Evolutionary conservation across 2,113 vertebrate genomes (phyloP).

Genomic region (Calonectris borealis): DNA sequence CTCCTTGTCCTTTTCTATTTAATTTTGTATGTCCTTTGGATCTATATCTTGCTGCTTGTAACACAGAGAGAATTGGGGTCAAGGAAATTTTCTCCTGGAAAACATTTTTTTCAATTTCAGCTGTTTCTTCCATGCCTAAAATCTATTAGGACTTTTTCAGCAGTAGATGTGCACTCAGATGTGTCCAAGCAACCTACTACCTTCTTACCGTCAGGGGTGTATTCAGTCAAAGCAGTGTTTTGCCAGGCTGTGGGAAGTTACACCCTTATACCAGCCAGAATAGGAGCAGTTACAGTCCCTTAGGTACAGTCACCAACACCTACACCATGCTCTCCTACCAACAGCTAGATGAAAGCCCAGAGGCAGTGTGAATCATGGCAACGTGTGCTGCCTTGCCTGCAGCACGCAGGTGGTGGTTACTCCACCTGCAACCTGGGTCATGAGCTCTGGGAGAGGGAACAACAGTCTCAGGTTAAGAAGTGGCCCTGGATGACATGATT

Average conservation of each 20-base stretch:
- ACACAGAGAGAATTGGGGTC: background rate
- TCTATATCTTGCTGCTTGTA: background rate
- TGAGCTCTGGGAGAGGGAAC: background rate
- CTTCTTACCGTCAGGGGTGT: no score
- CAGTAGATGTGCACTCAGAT: background rate
- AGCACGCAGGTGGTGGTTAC: background rate
- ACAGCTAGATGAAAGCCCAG: background rate
- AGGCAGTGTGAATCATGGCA: fast-evolving
- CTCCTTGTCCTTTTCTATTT: background rate
- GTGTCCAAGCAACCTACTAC: background rate
- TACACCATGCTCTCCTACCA: background rate
- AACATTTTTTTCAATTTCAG: background rate
- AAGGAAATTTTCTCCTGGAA: background rate
- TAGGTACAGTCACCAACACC: background rate
- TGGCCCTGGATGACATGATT: background rate
- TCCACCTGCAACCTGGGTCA: background rate
- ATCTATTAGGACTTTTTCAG: background rate
- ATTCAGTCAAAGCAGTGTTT: background rate
- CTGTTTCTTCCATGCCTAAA: background rate
- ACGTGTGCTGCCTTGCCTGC: background rate
- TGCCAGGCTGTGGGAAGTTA: background rate
- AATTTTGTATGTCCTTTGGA: background rate
- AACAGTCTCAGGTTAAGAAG: background rate
- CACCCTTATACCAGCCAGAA: background rate
- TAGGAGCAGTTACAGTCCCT: background rate